Percentiles rank a stretch among this genome's conserved stretches.
Conservation (phyloP, 2,888 invertebrate species). For the Melanargia galathea region DNA sequence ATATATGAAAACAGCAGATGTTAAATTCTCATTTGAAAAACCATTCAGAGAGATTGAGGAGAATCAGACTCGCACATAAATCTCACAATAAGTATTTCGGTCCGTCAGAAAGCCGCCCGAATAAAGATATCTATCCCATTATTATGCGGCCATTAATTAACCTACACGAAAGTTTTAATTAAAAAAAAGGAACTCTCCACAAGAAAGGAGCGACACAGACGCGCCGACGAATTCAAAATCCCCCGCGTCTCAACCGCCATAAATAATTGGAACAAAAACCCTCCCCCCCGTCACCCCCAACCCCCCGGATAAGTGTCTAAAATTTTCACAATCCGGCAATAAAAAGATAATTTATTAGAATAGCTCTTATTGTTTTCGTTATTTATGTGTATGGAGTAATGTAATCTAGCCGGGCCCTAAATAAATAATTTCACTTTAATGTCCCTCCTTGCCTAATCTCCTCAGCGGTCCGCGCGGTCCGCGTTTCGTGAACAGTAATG, state of each 20-base stretch:
- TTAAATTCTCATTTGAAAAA: constrained; percentile 4
- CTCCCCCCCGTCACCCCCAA: constrained; percentile 53
- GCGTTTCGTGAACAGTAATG: constrained; percentile 73
- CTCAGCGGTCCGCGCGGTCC: constrained; percentile 69
- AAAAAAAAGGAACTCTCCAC: constrained; percentile 73
- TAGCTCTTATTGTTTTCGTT: constrained; percentile 83
- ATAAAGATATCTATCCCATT: constrained; percentile 53
- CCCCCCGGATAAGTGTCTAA: constrained; percentile 80
- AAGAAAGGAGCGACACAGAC: constrained; percentile 72
- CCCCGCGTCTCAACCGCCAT: constrained; percentile 78
- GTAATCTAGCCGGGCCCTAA: constrained; percentile 81
- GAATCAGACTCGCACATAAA: constrained; percentile 18
- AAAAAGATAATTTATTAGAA: constrained; percentile 83
- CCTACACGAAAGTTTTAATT: constrained; percentile 78
- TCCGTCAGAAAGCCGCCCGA: constrained; percentile 36
- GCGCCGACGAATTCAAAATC: constrained; percentile 75
- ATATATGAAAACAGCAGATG: constrained; percentile 4
- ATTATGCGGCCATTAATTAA: constrained; percentile 73
- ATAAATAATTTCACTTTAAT: constrained; percentile 82
- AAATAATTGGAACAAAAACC: constrained; percentile 81
- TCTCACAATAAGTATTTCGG: constrained; percentile 27
- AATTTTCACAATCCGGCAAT: constrained; percentile 83
- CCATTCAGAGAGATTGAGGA: neutral
- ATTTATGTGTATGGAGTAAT: constrained; percentile 83
- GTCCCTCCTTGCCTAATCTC: constrained; percentile 82